Conservation (phyloP, 1,140 invertebrate genomes). For the Dinothrombium tinctorium region DNA sequence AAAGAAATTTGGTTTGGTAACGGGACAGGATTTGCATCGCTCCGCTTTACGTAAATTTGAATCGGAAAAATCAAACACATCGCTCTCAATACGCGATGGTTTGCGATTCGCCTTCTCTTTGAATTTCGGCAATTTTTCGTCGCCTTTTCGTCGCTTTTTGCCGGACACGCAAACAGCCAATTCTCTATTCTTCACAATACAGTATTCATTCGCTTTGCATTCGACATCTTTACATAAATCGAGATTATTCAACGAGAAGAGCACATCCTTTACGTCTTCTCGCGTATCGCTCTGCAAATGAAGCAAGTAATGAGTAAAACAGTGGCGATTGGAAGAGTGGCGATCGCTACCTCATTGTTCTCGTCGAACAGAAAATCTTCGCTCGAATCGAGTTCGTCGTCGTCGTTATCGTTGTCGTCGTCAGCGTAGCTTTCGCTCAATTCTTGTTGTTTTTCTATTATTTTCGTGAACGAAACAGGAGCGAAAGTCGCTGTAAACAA, state of each 20-base stretch:
- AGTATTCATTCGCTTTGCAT: slow-evolving; percentile 65
- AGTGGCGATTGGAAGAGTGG: too few species aligned
- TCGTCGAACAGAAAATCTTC: too few species aligned
- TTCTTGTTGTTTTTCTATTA: too few species aligned
- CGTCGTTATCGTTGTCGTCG: too few species aligned
- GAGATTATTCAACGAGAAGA: slow-evolving; percentile 23
- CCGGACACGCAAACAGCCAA: slow-evolving; percentile 65
- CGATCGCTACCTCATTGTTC: too few species aligned
- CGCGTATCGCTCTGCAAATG: too few species aligned
- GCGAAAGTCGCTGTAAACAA: too few species aligned
- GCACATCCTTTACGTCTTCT: slow-evolving; percentile 5
- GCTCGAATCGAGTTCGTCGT: too few species aligned
- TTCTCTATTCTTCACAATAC: slow-evolving; percentile 53
- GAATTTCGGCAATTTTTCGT: background rate
- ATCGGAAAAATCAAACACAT: background rate
- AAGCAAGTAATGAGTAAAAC: too few species aligned
- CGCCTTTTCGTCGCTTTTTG: slow-evolving; percentile 30
- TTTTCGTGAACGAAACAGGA: too few species aligned
- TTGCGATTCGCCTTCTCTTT: background rate
- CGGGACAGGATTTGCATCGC: slow-evolving; percentile 44
- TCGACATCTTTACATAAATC: slow-evolving; percentile 58
- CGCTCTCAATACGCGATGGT: background rate
- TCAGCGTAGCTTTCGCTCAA: too few species aligned
- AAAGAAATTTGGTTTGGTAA: slow-evolving; percentile 50
- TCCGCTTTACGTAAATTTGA: background rate